Percentiles rank a stretch among this genome's conserved stretches.
Evolutionary conservation across 2,797 vertebrate genomes (phyloP).

Genomic region (Myotis pilosus): DNA sequence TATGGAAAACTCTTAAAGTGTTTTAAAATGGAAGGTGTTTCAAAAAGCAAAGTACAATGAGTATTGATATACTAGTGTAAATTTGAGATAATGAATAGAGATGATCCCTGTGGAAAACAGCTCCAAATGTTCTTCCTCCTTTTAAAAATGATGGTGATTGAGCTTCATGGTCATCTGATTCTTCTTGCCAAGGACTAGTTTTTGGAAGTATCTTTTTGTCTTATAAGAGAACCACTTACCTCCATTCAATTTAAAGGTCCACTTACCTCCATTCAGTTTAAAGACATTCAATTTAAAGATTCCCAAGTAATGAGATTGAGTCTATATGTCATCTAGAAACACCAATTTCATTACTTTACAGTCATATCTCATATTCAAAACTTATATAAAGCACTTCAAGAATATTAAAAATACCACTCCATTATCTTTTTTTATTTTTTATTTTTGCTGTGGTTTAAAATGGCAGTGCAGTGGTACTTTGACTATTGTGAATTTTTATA

Average conservation of each 20-base stretch:
- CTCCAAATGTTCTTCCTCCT: not conserved
- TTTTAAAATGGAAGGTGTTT: not conserved
- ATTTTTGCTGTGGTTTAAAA: not conserved
- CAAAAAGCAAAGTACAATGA: not conserved
- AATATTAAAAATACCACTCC: not conserved
- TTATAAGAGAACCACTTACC: not conserved
- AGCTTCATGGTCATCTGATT: not conserved
- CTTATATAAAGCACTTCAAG: slow-evolving; percentile 31
- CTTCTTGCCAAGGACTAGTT: slow-evolving; percentile 8
- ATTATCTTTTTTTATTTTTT: slow-evolving; percentile 2
- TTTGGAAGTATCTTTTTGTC: not conserved
- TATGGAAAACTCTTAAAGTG: not conserved
- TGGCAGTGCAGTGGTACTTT: not conserved
- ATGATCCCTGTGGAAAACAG: not conserved
- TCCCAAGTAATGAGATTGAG: slow-evolving; percentile 18
- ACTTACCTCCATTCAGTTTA: not conserved
- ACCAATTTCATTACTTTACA: not conserved
- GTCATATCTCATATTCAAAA: not conserved
- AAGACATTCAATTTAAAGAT: not conserved
- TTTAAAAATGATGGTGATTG: not conserved
- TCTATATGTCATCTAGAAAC: not conserved
- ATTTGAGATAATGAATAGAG: not conserved
- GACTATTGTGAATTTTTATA: not conserved
- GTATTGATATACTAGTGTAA: not conserved
- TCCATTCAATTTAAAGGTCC: not conserved